Evolutionary conservation across 1,140 invertebrate species (phyloP).

Genomic region (Amphibalanus amphitrite): DNA sequence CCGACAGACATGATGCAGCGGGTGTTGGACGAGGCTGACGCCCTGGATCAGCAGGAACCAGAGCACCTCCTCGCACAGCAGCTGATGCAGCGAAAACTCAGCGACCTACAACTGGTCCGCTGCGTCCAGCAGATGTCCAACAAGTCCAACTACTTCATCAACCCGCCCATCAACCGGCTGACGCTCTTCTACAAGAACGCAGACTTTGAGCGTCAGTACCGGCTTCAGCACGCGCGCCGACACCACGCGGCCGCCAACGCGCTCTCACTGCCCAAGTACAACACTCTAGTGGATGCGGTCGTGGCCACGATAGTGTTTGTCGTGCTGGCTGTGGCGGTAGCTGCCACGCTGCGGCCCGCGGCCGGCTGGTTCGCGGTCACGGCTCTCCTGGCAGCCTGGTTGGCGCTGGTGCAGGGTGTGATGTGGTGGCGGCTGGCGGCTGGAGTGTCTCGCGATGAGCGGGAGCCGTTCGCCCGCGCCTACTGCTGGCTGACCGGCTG

Average conservation of each 20-base stretch:
- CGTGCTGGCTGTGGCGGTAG: conserved; percentile 21
- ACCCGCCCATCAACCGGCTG: conserved; percentile 60
- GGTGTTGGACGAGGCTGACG: neutral
- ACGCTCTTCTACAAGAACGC: conserved; percentile 66
- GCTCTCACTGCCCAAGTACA: conserved; percentile 65
- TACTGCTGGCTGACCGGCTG: conserved; percentile 36
- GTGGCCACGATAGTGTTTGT: conserved; percentile 21
- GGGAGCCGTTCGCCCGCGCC: conserved; percentile 6
- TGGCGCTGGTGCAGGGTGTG: neutral
- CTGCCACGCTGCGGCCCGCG: conserved; percentile 10
- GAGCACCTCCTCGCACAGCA: neutral
- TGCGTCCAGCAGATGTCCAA: conserved; percentile 31
- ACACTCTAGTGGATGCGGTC: conserved; percentile 41
- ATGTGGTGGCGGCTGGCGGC: conserved; percentile 7
- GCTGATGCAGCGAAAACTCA: conserved; percentile 45
- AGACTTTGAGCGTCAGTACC: conserved; percentile 68
- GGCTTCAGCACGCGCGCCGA: conserved; percentile 56
- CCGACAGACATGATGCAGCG: neutral
- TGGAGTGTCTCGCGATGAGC: conserved; percentile 2
- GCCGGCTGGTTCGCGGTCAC: neutral
- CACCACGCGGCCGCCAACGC: conserved; percentile 45
- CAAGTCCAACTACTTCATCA: conserved; percentile 69
- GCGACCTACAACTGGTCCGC: conserved; percentile 63
- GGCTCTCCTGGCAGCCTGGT: neutral
- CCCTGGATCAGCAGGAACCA: neutral